A percentile compares a stretch with the other conserved stretches of the same genome.
phyloP scores from a whole-genome alignment of 2,888 invertebrate genomes.

The Ectobius pallidus region DNA sequence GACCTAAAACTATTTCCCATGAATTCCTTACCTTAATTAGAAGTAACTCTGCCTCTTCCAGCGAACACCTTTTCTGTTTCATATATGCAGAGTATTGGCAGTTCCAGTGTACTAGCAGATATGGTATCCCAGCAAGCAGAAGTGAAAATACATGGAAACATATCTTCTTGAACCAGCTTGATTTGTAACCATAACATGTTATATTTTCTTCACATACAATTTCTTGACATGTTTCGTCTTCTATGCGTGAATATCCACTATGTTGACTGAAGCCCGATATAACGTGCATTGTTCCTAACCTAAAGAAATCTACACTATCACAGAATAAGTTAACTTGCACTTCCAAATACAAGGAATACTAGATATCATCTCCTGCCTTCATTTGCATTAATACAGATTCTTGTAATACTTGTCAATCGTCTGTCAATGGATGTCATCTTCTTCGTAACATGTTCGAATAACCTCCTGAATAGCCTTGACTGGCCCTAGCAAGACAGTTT shows the following conservation, averaged over 20 bases:
- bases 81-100: conserved; percentile 42
- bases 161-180: conserved; percentile 15
- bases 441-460: too few species aligned
- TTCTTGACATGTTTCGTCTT: conserved; percentile 17
- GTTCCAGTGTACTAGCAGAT: conserved; percentile 46
- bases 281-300: not conserved
- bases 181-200: conserved; percentile 27
- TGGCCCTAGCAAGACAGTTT: too few species aligned
- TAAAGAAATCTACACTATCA: not conserved
- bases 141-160: conserved; percentile 28
- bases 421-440: too few species aligned
- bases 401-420: too few species aligned
- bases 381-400: not conserved
- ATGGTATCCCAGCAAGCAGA: conserved; percentile 43
- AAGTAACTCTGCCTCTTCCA: conserved; percentile 45
- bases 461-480: too few species aligned
- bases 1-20: too few species aligned
- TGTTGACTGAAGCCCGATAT: not conserved
- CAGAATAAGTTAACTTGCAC: too few species aligned
- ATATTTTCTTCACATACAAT: conserved; percentile 27
- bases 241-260: conserved; percentile 22
- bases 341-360: not conserved
- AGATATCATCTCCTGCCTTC: not conserved
- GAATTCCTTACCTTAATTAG: conserved; percentile 45
- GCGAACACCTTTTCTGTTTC: conserved; percentile 41